phyloP scores from a whole-genome alignment of 2,888 invertebrate genomes.

The Eupeodes luniger region DNA sequence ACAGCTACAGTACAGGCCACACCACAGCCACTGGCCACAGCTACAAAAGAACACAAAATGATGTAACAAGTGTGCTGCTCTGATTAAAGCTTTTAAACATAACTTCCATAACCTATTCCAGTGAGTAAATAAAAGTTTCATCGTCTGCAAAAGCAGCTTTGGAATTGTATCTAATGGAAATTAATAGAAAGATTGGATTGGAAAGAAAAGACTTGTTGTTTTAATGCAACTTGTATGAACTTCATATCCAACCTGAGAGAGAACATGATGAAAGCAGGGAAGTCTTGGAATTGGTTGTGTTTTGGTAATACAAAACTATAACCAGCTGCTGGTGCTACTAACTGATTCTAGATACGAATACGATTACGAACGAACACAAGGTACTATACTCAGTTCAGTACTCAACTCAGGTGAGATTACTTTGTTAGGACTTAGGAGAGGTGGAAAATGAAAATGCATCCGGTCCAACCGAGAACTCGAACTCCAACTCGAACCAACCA shows the following conservation, averaged over 20 bases:
- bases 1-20: no score
- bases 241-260: not conserved
- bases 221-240: conserved; percentile 13
- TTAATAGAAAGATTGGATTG: not conserved
- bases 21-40: no score
- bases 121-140: not conserved
- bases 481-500: no score
- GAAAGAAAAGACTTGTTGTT: conserved; percentile 9
- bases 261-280: not conserved
- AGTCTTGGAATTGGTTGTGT: conserved; percentile 50
- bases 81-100: conserved; percentile 44
- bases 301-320: conserved; percentile 19
- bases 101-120: not conserved
- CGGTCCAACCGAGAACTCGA: not conserved
- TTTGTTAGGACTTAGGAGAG: not conserved
- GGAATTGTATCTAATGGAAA: not conserved
- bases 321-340: conserved; percentile 6
- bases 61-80: conserved; percentile 70
- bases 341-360: conserved; percentile 5
- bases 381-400: not conserved
- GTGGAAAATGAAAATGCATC: not conserved
- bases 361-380: not conserved
- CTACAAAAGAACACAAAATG: conserved; percentile 46
- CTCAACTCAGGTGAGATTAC: conserved; percentile 20
- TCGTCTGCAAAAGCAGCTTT: conserved; percentile 31